phyloP scores from a whole-genome alignment of 1,140 invertebrate genomes.

The Tachypleus tridentatus region DNA sequence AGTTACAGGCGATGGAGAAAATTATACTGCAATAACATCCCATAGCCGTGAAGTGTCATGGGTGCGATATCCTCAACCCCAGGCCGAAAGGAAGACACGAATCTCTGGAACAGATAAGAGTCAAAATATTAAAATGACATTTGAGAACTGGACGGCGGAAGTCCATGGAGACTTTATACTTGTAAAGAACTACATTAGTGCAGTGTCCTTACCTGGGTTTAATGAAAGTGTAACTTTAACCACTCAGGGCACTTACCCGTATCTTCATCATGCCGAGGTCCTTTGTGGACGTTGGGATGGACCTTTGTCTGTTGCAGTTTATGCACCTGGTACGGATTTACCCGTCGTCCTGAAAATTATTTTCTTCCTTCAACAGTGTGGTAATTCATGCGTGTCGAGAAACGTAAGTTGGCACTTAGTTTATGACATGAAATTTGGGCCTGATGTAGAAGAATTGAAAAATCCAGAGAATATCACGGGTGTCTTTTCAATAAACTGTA shows the following conservation, averaged over 20 bases:
- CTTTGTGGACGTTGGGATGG: conserved; percentile 58
- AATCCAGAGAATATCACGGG: too few species aligned
- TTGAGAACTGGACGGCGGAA: background rate
- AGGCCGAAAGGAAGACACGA: background rate
- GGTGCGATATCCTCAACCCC: too few species aligned
- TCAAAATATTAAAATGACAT: too few species aligned
- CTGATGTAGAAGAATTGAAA: too few species aligned
- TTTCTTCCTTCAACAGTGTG: conserved; percentile 42
- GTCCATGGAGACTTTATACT: background rate
- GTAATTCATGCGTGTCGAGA: conserved; percentile 15
- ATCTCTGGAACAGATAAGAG: too few species aligned
- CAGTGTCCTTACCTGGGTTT: conserved; percentile 44
- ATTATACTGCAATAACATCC: too few species aligned
- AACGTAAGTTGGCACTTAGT: conserved; percentile 26
- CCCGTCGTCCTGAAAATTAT: conserved; percentile 40
- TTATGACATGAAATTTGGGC: conserved; percentile 16
- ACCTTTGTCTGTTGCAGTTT: conserved; percentile 60
- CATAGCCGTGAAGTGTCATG: too few species aligned
- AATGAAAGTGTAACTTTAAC: conserved; percentile 74
- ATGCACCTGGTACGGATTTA: conserved; percentile 45
- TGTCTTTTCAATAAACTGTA: too few species aligned
- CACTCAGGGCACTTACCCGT: conserved; percentile 72
- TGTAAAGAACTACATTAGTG: conserved; percentile 5
- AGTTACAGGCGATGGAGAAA: too few species aligned
- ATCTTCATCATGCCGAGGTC: conserved; percentile 73